Percentiles rank a stretch among this genome's conserved stretches.
Conservation (phyloP, 2,797 vertebrate genomes). For the Phrynocephalus forsythii region DNA sequence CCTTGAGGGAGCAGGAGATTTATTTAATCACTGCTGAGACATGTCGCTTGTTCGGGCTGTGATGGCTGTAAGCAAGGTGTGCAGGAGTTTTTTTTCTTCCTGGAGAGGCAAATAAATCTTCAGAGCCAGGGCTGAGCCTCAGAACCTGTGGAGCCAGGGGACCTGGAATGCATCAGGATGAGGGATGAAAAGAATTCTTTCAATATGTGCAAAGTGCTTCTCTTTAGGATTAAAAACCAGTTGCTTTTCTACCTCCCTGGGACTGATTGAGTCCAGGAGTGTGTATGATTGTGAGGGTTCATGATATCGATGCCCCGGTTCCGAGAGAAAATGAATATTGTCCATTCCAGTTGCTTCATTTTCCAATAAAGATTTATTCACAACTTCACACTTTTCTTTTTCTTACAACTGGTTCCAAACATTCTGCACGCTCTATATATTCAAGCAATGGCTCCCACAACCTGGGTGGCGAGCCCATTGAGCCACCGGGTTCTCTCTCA, state of each 20-base stretch:
- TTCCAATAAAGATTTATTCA: too few species aligned
- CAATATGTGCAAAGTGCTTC: neutral
- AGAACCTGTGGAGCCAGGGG: conserved; percentile 19
- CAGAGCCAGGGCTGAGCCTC: neutral
- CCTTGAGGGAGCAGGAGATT: neutral
- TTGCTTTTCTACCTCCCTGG: neutral
- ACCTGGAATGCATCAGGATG: conserved; percentile 12
- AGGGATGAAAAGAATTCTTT: neutral
- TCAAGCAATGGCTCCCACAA: too few species aligned
- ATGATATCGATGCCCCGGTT: too few species aligned
- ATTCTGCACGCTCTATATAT: too few species aligned
- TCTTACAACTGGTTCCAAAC: too few species aligned
- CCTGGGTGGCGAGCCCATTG: too few species aligned
- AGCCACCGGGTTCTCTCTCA: too few species aligned
- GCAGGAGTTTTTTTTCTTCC: neutral
- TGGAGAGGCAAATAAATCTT: conserved; percentile 15
- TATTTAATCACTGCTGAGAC: neutral
- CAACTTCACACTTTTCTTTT: too few species aligned
- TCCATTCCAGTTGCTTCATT: too few species aligned
- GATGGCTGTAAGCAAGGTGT: neutral
- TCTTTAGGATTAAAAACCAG: neutral
- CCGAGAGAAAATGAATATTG: too few species aligned
- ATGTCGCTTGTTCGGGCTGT: neutral
- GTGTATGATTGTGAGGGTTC: too few species aligned
- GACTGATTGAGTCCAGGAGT: neutral